Conservation (phyloP, 2,797 vertebrate species). For the Microctenopoma steveboyesi region DNA sequence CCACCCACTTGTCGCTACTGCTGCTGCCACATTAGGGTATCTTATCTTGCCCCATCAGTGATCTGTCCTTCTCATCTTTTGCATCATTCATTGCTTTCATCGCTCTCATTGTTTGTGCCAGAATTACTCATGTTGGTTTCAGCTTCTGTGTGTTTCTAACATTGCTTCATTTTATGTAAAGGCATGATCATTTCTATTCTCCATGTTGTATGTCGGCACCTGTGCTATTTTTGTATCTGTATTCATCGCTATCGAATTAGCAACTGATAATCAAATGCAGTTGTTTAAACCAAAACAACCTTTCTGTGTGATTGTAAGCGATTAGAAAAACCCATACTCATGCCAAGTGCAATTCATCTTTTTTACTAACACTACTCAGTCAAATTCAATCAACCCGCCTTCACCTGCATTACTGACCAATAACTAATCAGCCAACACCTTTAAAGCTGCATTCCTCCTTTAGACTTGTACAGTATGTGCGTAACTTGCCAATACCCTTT, state of each 20-base stretch:
- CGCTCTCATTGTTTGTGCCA: constrained; percentile 29
- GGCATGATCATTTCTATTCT: constrained; percentile 48
- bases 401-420: constrained; percentile 50
- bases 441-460: constrained; percentile 32
- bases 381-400: constrained; percentile 40
- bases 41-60: constrained; percentile 62
- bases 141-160: constrained; percentile 52
- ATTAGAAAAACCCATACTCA: constrained; percentile 26
- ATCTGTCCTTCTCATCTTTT: constrained; percentile 42
- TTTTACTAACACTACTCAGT: constrained; percentile 47
- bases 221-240: constrained; percentile 12
- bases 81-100: constrained; percentile 52
- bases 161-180: constrained; percentile 39
- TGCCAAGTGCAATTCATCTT: constrained; percentile 18
- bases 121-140: constrained; percentile 50
- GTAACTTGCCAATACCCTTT: constrained; percentile 29
- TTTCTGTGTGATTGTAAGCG: constrained; percentile 20
- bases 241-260: constrained; percentile 17
- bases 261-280: constrained; percentile 3
- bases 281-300: constrained; percentile 5
- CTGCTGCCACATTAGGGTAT: constrained; percentile 72
- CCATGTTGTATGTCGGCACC: constrained; percentile 19
- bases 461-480: constrained; percentile 11
- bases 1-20: constrained; percentile 81
- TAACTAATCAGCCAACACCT: constrained; percentile 28